phyloP scores from a whole-genome alignment of 2,888 invertebrate species.

The Acanthosepion lycidas region DNA sequence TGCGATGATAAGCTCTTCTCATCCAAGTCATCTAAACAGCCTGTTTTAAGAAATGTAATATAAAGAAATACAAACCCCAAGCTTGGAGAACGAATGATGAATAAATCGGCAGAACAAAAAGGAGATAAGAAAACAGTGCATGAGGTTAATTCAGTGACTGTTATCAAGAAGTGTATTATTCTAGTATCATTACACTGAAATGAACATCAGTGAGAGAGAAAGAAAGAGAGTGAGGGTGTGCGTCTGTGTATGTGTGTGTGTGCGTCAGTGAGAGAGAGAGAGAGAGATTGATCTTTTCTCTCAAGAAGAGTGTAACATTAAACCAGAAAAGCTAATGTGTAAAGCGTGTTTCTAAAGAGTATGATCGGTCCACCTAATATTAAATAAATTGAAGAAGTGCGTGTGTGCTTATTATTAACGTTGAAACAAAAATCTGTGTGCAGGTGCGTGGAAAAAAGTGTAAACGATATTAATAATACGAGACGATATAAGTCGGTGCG shows the following conservation, averaged over 20 bases:
- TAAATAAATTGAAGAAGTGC: neutral
- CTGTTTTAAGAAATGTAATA: constrained; percentile 18
- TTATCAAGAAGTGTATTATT: neutral
- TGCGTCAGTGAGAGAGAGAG: neutral
- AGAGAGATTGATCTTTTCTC: neutral
- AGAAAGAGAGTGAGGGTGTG: neutral
- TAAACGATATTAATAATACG: too few species aligned
- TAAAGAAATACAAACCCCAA: neutral
- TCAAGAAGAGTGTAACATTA: neutral
- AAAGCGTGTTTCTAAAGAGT: neutral
- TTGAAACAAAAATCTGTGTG: neutral
- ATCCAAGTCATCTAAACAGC: neutral
- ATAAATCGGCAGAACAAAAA: neutral
- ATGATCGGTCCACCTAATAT: neutral
- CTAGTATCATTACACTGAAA: neutral
- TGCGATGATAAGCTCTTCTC: neutral
- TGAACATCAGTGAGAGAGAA: neutral
- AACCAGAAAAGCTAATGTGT: neutral
- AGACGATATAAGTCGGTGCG: too few species aligned
- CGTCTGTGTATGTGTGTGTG: too few species aligned
- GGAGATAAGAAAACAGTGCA: neutral
- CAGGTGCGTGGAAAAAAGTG: too few species aligned
- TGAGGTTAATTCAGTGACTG: too few species aligned
- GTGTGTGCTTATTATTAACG: neutral
- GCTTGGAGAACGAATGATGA: constrained; percentile 4